These are phyloP conservation scores for Rafetus swinhoei DNA, from an alignment of 2,113 vertebrate species.

Conservation along the genomic window DNA sequence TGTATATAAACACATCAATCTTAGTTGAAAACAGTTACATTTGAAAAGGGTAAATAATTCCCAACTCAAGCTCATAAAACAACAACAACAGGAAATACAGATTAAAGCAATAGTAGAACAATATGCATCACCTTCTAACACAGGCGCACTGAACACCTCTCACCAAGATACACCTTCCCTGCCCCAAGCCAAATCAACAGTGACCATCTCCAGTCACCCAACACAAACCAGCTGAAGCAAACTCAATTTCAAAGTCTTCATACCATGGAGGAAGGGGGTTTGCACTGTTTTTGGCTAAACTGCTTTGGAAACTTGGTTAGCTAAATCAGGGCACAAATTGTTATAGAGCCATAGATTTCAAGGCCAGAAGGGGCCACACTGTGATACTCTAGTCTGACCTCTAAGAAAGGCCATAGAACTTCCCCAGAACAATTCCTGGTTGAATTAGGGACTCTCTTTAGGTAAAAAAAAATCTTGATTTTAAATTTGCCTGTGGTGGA, in stretches of 20 bases:
- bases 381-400: neutral
- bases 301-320: neutral
- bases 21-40: fast-evolving
- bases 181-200: neutral
- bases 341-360: neutral
- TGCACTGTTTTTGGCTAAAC: neutral
- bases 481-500: too few relatives aligned
- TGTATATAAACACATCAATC: neutral
- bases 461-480: too few relatives aligned
- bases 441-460: too few relatives aligned
- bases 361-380: neutral
- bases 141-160: fast-evolving
- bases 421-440: too few relatives aligned
- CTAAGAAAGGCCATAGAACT: too few relatives aligned
- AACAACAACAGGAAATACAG: neutral
- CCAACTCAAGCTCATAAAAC: fast-evolving
- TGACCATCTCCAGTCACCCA: neutral
- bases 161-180: neutral
- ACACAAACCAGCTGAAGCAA: fast-evolving
- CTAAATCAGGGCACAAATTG: neutral
- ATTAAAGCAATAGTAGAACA: neutral
- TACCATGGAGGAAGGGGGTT: fast-evolving
- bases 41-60: fast-evolving
- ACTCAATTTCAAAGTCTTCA: fast-evolving
- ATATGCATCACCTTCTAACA: neutral